These are phyloP conservation scores for Sycophila sp. DNA, from an alignment of 1,140 invertebrate species.

Conservation along the genomic window DNA sequence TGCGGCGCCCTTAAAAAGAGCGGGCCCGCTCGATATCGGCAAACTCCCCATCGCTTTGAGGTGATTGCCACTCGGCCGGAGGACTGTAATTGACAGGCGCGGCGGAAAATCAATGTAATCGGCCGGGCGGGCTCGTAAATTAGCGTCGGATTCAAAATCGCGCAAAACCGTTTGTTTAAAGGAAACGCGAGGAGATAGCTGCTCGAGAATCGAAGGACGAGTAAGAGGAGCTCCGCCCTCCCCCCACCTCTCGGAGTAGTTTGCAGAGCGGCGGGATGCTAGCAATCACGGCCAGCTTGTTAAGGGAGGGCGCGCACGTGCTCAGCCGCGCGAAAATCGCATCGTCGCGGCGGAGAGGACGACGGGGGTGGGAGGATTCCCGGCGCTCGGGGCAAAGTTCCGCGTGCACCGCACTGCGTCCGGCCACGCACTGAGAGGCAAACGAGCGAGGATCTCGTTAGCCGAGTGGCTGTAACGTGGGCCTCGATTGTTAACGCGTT, in stretches of 20 bases:
- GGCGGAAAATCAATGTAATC: conserved; percentile 23
- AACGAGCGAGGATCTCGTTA: background rate
- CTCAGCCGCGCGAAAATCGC: too few relatives aligned
- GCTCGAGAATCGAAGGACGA: too few relatives aligned
- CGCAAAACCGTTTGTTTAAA: conserved; percentile 4
- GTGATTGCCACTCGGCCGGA: too few relatives aligned
- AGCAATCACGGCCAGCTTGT: conserved; percentile 25
- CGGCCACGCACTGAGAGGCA: background rate
- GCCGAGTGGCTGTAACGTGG: background rate
- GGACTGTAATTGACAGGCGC: conserved; percentile 13
- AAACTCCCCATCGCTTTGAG: too few relatives aligned
- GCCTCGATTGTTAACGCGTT: conserved; percentile 43
- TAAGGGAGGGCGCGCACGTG: background rate
- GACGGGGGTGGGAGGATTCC: too few relatives aligned
- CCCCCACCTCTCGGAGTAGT: too few relatives aligned
- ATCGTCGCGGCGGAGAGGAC: too few relatives aligned
- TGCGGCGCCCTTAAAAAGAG: conserved; percentile 9
- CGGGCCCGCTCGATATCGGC: too few relatives aligned
- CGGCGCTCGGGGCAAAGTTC: too few relatives aligned
- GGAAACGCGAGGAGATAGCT: background rate
- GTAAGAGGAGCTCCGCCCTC: too few relatives aligned
- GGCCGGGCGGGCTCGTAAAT: background rate
- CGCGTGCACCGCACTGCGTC: too few relatives aligned
- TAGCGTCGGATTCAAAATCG: conserved; percentile 7
- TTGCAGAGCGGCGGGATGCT: background rate